A percentile compares a stretch with the other conserved stretches of the same genome.
Conservation (phyloP, 2,888 invertebrate genomes). For the Drosophila nigricruria region DNA sequence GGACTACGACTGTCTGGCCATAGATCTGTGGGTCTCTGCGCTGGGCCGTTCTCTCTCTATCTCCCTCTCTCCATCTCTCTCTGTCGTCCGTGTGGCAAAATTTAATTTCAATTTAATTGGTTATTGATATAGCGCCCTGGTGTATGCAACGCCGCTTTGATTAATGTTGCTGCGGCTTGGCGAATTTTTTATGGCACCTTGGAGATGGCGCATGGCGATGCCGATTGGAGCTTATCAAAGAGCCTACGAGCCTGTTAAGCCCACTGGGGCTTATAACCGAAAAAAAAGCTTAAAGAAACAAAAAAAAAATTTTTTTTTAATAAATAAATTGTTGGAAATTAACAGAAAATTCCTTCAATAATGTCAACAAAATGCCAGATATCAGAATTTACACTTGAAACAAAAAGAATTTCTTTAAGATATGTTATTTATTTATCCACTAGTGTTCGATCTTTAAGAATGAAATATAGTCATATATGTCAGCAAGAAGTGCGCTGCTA, state of each 20-base stretch:
- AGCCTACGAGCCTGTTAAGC: conserved; percentile 40
- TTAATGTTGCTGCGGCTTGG: conserved; percentile 76
- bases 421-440: too few species aligned
- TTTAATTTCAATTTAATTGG: conserved; percentile 79
- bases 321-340: conserved; percentile 15
- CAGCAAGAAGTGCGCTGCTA: too few species aligned
- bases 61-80: not conserved
- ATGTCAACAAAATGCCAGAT: not conserved
- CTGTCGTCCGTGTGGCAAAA: conserved; percentile 59
- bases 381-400: not conserved
- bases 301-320: conserved; percentile 1
- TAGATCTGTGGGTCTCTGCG: conserved; percentile 26
- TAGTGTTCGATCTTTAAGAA: too few species aligned
- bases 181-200: conserved; percentile 78
- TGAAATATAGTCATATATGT: too few species aligned
- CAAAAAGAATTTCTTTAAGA: too few species aligned
- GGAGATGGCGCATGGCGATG: conserved; percentile 47
- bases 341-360: conserved; percentile 11
- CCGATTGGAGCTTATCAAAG: conserved; percentile 23
- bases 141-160: conserved; percentile 75
- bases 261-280: conserved; percentile 42
- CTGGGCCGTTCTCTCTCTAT: conserved; percentile 16
- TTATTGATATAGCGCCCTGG: conserved; percentile 77
- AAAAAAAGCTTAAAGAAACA: conserved; percentile 36
- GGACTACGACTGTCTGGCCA: conserved; percentile 24